Base-by-base conservation (phyloP, 2,888 invertebrate species). In the Ganaspis brasiliensis region DNA sequence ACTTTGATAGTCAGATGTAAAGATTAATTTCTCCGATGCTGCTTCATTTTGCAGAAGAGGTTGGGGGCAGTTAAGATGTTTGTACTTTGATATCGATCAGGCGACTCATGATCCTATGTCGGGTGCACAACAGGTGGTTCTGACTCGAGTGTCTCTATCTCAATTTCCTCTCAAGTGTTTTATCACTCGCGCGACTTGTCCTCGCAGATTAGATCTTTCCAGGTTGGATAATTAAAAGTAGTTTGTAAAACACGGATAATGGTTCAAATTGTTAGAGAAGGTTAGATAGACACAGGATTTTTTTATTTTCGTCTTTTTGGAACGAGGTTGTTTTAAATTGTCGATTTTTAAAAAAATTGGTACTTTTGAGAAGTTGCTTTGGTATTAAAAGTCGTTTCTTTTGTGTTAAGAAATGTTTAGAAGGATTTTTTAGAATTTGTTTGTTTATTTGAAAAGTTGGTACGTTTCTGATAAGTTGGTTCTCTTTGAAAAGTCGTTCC, bases 41-140 rank as follows among this genome's bases (percentile, higher is more conserved):
- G 67, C 67, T n/a, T 67, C 67, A 67, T 67, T 63, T 63, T 63
- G 35, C 61, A 31, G 14, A 21, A 37, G 61, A 63, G 37, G 37
- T 6, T 63, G 61, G 12, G 61, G 21, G 19, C 61, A 19, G 37
- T 63, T 63, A 63, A 63, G 61, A 63, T 63, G 61, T 40, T 63
- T 63, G 61, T 31, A 37, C 16, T 37, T 45, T 45, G 67, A 67
- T 67, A 67, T 14, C 14, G 24, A 45, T 67, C 67, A 45, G 24
- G 21, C 26, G 10, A 21, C 40, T 67, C 67, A 67, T 67, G 67
- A 45, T 67, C 40, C 40, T 19, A 14, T 14, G 21, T 63, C 37
- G 0, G 61, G 37, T 67, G 45, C 67, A 45, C 67, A 67, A 45
- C 67, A 67, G 67, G 67, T 67, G 67, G 67, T 67, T 67, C 24